Base-by-base conservation (phyloP, 2,113 vertebrate genomes). In the Dromas ardeola region DNA sequence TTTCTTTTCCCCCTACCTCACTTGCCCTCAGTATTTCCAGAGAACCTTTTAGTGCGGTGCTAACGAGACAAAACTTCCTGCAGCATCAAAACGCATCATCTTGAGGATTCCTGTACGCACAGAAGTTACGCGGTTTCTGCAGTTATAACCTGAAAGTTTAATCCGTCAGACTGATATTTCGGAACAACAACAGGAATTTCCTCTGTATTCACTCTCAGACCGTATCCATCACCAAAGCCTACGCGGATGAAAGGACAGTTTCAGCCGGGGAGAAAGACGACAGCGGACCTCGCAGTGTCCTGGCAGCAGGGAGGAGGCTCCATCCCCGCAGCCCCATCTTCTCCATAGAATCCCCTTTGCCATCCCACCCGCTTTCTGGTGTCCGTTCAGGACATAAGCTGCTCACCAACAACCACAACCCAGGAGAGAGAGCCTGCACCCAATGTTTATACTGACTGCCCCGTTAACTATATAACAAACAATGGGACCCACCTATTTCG, bases 11-110 rank as follows among this genome's bases (percentile, higher is more conserved):
- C 55, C 27, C 93, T 84, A 93, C 71, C 90, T 80, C 86, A 62
- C 74, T 55, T 63, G n/a, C 49, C 86, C 43, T 84, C 50, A 81
- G 36, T 90, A 73, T 78, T 93, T 92, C 96, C 91, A 97, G 89
- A 95, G 91, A 96, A 86, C 84, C 72, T 86, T 73, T 90, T 36
- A 86, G 88, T 38, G 73, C 32, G 43, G 80, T 47, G 27, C 15
- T 91, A 93, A 88, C 18, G 87, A 92, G 80, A 88, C 93, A 80
- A 61, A 95, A 27, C 63, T 82, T 94, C 73, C 58, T 5, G 18
- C 1, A 83, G 78, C 81, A 63, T 56, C 62, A 85, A 92, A 95
- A 92, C 3, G 11, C 62, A 50, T 23, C 3, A 1, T 22, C 84
- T 77, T 29, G 4, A 89, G 82, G 73, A 90, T 56, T 80, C 94